Evolutionary conservation across 2,888 invertebrate genomes (phyloP).

Genomic region (Himalopsyche anomala): DNA sequence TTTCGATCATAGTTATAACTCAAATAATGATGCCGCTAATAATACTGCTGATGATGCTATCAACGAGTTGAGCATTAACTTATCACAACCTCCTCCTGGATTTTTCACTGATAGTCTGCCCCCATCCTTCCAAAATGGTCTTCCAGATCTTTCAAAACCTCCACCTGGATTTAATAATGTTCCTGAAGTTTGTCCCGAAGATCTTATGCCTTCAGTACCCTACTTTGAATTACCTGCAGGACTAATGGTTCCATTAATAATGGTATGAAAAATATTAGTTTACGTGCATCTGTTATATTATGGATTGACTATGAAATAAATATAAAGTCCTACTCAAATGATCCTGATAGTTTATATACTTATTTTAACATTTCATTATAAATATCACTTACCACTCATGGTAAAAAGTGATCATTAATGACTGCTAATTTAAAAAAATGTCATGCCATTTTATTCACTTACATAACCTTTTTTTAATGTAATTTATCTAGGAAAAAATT

Average conservation of each 20-base stretch:
- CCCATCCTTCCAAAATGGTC: constrained; percentile 78
- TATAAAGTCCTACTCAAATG: too few species aligned
- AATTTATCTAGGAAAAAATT: too few species aligned
- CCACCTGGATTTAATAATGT: constrained; percentile 86
- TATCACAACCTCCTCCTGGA: constrained; percentile 75
- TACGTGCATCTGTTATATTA: constrained; percentile 61
- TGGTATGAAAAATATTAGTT: constrained; percentile 75
- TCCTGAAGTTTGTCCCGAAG: constrained; percentile 78
- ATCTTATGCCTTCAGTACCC: constrained; percentile 92
- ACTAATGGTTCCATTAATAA: constrained; percentile 97
- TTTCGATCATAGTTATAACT: constrained; percentile 70
- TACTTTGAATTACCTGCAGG: constrained; percentile 99
- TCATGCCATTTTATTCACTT: neutral
- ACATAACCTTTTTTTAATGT: too few species aligned
- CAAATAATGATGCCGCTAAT: constrained; percentile 56
- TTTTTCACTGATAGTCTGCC: constrained; percentile 69
- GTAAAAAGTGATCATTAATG: neutral
- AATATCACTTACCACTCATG: neutral
- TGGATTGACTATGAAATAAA: neutral
- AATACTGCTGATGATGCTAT: constrained; percentile 68
- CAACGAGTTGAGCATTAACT: constrained; percentile 70
- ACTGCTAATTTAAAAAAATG: neutral
- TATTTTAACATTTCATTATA: too few species aligned
- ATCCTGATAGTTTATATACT: too few species aligned
- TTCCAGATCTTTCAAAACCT: constrained; percentile 91